These are phyloP conservation scores for Arothron firmamentum DNA, from an alignment of 2,113 vertebrate genomes.

Conservation along the genomic window DNA sequence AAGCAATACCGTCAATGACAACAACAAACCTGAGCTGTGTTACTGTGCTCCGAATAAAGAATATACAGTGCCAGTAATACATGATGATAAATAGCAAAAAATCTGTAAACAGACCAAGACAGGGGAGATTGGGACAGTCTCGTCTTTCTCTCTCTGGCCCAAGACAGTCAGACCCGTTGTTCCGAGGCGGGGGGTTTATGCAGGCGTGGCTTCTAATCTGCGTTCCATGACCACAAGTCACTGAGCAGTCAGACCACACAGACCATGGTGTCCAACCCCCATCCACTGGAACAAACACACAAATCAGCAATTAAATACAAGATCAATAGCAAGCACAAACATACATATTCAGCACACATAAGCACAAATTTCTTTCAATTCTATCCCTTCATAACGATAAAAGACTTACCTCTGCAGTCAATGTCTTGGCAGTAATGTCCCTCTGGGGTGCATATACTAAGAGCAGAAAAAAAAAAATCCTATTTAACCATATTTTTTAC, in stretches of 20 bases:
- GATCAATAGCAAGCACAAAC: background rate
- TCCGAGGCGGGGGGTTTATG: conserved; percentile 71
- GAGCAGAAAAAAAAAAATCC: conserved; percentile 31
- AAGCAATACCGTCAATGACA: background rate
- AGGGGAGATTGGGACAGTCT: conserved; percentile 68
- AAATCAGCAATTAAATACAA: background rate
- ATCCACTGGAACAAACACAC: conserved; percentile 64
- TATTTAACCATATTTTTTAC: background rate
- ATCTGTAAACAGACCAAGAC: conserved; percentile 64
- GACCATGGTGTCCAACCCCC: conserved; percentile 84
- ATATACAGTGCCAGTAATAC: background rate
- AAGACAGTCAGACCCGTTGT: conserved; percentile 65
- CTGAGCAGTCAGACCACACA: conserved; percentile 84
- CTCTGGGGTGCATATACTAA: conserved; percentile 85
- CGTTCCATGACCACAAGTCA: conserved; percentile 75
- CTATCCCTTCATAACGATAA: background rate
- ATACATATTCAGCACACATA: background rate
- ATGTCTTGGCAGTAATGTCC: conserved; percentile 79
- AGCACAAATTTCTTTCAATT: background rate
- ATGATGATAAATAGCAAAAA: background rate
- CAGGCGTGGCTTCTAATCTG: conserved; percentile 79
- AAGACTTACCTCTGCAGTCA: conserved; percentile 77
- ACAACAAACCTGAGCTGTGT: background rate
- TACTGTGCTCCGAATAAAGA: too few species aligned
- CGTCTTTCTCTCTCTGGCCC: conserved; percentile 73